Evolutionary conservation across 92 coral and sea anemone species (phyloP), one percentile per base, ranked within the genome.

Genomic region (Zoanthus sansibaricus): DNA sequence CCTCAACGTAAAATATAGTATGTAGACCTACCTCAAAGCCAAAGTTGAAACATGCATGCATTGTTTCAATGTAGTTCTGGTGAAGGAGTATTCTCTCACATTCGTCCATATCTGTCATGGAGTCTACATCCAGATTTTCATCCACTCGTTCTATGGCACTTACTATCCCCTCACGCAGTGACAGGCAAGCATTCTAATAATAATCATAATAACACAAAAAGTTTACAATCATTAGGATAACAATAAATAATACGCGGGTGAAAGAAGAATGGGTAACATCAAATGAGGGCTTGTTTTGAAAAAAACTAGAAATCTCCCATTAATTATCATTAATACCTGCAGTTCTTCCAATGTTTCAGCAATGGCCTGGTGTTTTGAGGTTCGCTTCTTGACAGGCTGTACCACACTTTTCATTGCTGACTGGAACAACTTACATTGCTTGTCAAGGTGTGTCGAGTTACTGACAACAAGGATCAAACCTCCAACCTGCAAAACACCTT

Each of bases 351-450:
- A 88, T 15, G 96, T 83, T 32, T 96, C 99, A 10, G 96, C 94
- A 58, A 96, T 92, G 83, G 95, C 97, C 83, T 95, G 99, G 69
- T 96, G 99, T 71, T 98, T 95, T 1, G 99, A 96, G 1, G 98
- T 93, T 68, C 96, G 88, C 75, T 89, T 93, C 78, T 94, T 93
- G 20, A 92, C 86, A 59, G 89, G 86, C 14, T 90, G 89, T 30
- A 92, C 98, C 14, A 90, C 84, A 8, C 71, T 68, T 51, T 86
- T 87, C 91, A 96, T 79, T 31, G 87, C 89, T 54, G 88, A 90
- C 45, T 87, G 77, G 87, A 94, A 95, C 71, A 88, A 37, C 18
- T 42, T 71, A 52, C 95, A 92, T 78, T 95, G 99, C 67, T 72
- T 86, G 74, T 92, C 96, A 52, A 96, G 88, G 86, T 93, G 94